Evolutionary conservation across 2,797 vertebrate species (phyloP).

Genomic region (Sarcoramphus papa): DNA sequence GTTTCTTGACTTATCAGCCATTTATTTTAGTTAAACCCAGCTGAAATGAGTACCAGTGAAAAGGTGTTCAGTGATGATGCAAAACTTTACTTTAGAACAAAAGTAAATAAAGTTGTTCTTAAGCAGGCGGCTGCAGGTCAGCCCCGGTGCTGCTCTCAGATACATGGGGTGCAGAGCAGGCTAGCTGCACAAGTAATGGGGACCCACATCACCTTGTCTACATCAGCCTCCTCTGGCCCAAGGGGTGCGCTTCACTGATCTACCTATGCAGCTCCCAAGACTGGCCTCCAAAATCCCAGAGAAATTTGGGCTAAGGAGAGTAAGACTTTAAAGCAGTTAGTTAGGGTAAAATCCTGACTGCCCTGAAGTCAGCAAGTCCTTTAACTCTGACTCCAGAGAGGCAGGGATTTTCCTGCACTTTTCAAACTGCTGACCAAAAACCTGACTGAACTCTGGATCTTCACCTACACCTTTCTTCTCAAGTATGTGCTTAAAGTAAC

Average conservation of each 20-base stretch:
- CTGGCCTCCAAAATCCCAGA: neutral
- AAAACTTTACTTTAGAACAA: neutral
- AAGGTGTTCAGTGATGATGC: neutral
- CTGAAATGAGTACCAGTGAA: neutral
- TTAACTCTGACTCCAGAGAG: neutral
- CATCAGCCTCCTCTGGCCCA: accelerated
- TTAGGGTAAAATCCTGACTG: neutral
- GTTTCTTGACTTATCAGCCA: neutral
- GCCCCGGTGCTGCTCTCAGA: accelerated
- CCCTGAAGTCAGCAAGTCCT: neutral
- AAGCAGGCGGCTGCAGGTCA: neutral
- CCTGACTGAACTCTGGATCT: neutral
- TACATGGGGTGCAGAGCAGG: accelerated
- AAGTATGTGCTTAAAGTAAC: neutral
- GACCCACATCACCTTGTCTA: neutral
- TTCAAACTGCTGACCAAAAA: neutral
- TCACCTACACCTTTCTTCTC: neutral
- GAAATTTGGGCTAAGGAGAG: neutral
- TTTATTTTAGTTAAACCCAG: neutral
- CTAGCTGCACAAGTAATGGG: neutral
- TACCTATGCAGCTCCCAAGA: neutral
- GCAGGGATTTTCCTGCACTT: neutral
- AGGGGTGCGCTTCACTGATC: too few relatives aligned
- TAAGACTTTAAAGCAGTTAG: neutral
- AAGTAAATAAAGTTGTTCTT: neutral